Base-by-base conservation (phyloP, 2,888 invertebrate species). In the Trisateles emortualis region DNA sequence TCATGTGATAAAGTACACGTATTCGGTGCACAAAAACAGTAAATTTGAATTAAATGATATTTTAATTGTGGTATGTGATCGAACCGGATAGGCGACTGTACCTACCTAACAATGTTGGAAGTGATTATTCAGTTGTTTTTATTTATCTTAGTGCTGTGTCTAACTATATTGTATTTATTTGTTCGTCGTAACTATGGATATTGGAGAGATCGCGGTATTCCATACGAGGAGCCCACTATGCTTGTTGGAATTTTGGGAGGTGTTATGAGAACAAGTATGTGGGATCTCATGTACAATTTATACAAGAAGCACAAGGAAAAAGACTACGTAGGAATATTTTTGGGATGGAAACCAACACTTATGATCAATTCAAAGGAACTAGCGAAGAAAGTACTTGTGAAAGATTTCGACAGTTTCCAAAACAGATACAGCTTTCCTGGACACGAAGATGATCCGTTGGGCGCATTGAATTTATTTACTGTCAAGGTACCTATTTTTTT, bases 401-500 rank as follows among this genome's bases (percentile, higher is more conserved):
- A 83, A 45, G 86, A 88, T 50, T 74, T 72, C 36, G 82, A 84
- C 0, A 56, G 76, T 62, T 90, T 90, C 51, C 79, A 83, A 63
- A 78, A 88, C 38, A 75, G 90, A 65, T 77, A 71, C 55, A 40
- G 73, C 38, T 83, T 81, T 38, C 61, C 83, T 0, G 76, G 81
- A 6, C 67, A 72, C 11, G 47, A 43, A 0, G 64, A 78, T 2
- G 89, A 90, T 58, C 86, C 86, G 0, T 65, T 89, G 39, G 89
- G 89, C 1, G 75, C 86, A 1, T 67, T 88, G 19, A 88, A 88
- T 68, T 67, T 90, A n/a, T 88, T 89, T 53, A 75, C 81, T 8
- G 63, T 87, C 0, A 86, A 85, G 76, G 88, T 87, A 77, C 8
- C 8, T 22, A 3, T 3, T 22, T 22, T 22, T 22, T 3, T 22